A percentile compares a stretch with the other conserved stretches of the same genome.
These are phyloP conservation scores for Pempheris klunzingeri DNA, from an alignment of 2,797 vertebrate genomes.

Conservation along the genomic window DNA sequence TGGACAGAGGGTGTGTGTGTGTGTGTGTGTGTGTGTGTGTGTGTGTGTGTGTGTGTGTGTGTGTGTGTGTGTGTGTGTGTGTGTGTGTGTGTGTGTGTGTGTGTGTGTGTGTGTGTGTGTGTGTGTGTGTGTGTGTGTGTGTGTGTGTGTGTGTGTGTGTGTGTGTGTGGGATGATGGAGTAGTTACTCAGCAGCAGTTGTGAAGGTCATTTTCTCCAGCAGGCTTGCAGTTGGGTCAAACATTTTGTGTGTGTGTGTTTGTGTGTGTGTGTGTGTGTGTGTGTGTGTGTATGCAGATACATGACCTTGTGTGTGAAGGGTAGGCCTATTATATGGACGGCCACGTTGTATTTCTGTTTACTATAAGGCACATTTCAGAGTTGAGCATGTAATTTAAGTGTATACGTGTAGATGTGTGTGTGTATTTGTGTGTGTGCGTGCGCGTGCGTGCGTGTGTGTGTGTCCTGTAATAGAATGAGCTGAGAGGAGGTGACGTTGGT, in stretches of 20 bases:
- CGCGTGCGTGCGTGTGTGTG: slow-evolving; percentile 3
- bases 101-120: slow-evolving; percentile 4
- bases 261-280: neutral
- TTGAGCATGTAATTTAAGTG: neutral
- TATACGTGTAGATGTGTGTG: slow-evolving; percentile 2
- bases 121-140: slow-evolving; percentile 7
- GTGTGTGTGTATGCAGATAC: neutral
- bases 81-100: slow-evolving; percentile 9
- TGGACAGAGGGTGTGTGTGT: neutral
- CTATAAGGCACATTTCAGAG: neutral
- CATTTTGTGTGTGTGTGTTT: slow-evolving; percentile 26
- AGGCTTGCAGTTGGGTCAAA: slow-evolving; percentile 43
- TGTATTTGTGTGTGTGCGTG: slow-evolving; percentile 16
- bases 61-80: slow-evolving; percentile 15
- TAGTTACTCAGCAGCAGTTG: slow-evolving; percentile 57
- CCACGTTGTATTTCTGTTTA: neutral
- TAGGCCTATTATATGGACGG: neutral
- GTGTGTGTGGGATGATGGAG: slow-evolving; percentile 20
- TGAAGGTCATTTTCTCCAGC: slow-evolving; percentile 69
- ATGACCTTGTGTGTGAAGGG: neutral
- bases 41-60: neutral
- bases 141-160: slow-evolving; percentile 12
- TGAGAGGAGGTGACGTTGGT: slow-evolving; percentile 47
- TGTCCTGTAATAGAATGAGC: slow-evolving; percentile 35
- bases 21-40: neutral